Conservation (phyloP, 2,797 vertebrate species). For the Hippocampus kuda region DNA sequence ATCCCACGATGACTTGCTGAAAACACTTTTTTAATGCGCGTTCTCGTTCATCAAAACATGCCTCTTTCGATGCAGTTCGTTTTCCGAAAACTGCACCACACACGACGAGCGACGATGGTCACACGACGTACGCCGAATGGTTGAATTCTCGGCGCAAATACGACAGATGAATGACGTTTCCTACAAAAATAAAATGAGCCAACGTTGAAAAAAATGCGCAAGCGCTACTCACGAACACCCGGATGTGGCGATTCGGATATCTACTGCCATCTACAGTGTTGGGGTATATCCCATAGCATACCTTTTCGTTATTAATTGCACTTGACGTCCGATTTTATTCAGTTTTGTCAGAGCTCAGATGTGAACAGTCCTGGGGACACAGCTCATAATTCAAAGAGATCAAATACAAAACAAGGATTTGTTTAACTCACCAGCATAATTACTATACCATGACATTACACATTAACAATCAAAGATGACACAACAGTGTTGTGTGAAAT, state of each 20-base stretch:
- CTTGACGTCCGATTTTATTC: neutral
- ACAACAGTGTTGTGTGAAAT: neutral
- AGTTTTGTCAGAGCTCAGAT: neutral
- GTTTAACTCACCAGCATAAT: neutral
- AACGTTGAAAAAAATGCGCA: conserved; percentile 29
- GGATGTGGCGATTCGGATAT: conserved; percentile 20
- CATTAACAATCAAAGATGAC: neutral
- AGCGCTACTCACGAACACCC: conserved; percentile 38
- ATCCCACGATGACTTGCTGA: conserved; percentile 10
- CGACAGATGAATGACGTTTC: conserved; percentile 4
- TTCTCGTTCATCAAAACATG: conserved; percentile 38
- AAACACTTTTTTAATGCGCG: neutral
- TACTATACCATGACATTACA: neutral
- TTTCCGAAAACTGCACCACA: conserved; percentile 28
- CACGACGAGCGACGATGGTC: conserved; percentile 33
- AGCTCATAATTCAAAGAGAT: neutral
- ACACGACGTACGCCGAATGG: conserved; percentile 40
- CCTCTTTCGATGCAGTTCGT: conserved; percentile 2
- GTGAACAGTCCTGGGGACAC: neutral
- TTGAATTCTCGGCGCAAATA: conserved; percentile 34
- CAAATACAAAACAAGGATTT: neutral
- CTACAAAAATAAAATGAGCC: fast-evolving
- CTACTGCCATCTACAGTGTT: conserved; percentile 2
- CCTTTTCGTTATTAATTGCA: neutral
- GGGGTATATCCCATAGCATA: neutral